These are phyloP conservation scores for Xenus cinereus DNA, from an alignment of 2,113 vertebrate genomes.

Conservation along the genomic window DNA sequence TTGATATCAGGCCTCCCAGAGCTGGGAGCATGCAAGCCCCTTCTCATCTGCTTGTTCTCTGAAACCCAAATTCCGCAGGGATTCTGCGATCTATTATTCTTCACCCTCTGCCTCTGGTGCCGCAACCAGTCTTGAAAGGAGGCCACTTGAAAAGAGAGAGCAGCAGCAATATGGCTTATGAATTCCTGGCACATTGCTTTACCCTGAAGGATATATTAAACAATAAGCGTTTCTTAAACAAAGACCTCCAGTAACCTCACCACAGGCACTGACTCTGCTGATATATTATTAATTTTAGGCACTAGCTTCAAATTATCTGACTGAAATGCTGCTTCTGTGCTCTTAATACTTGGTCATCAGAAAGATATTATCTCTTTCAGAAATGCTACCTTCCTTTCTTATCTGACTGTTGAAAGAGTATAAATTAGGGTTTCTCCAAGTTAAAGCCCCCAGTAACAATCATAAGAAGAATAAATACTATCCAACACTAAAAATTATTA, in stretches of 20 bases:
- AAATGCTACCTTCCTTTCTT: background rate
- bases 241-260: conserved; percentile 4
- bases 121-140: background rate
- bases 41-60: background rate
- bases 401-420: background rate
- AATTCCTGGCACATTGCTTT: conserved; percentile 13
- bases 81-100: background rate
- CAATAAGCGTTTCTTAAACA: background rate
- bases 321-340: background rate
- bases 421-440: background rate
- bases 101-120: background rate
- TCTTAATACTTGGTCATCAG: background rate
- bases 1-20: background rate
- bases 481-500: background rate
- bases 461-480: background rate
- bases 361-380: background rate
- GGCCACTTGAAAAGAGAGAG: conserved; percentile 8
- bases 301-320: background rate
- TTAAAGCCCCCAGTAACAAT: background rate
- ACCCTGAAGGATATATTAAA: conserved; percentile 20
- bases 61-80: background rate
- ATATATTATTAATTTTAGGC: conserved; percentile 11
- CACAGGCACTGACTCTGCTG: background rate
- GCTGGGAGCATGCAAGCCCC: background rate
- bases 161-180: conserved; percentile 12